Evolutionary conservation across 2,888 invertebrate genomes (phyloP).

Genomic region (Parnassius orleans): DNA sequence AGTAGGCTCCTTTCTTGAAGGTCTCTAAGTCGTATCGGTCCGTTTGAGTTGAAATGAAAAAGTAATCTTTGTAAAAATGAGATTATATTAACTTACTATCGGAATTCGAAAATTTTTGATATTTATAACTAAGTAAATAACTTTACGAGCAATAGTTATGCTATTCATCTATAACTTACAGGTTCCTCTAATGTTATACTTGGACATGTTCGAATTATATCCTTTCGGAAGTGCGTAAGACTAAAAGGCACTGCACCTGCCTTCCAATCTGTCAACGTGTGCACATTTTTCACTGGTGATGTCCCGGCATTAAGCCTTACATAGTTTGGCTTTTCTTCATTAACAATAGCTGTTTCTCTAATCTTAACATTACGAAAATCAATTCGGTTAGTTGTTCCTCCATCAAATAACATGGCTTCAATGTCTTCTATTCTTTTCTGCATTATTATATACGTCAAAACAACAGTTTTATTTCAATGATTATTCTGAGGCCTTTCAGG

Average conservation of each 20-base stretch:
- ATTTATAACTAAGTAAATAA: too few species aligned
- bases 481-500: too few species aligned
- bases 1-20: too few species aligned
- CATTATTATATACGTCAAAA: conserved; percentile 11
- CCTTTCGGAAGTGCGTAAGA: neutral
- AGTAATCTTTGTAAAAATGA: too few species aligned
- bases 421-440: conserved; percentile 22
- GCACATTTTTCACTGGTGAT: neutral
- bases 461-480: too few species aligned
- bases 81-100: too few species aligned
- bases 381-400: conserved; percentile 1
- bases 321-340: neutral
- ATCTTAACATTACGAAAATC: conserved; percentile 4
- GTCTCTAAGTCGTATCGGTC: too few species aligned
- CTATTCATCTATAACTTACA: neutral
- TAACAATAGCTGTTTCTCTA: neutral
- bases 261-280: conserved; percentile 1
- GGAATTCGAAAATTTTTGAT: too few species aligned
- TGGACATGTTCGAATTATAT: neutral
- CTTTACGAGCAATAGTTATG: too few species aligned
- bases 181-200: neutral
- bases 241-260: neutral
- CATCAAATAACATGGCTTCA: conserved; percentile 30
- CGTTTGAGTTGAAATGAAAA: too few species aligned
- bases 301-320: neutral